phyloP scores from a whole-genome alignment of 2,888 invertebrate genomes.

The Anagyrus pseudococci region DNA sequence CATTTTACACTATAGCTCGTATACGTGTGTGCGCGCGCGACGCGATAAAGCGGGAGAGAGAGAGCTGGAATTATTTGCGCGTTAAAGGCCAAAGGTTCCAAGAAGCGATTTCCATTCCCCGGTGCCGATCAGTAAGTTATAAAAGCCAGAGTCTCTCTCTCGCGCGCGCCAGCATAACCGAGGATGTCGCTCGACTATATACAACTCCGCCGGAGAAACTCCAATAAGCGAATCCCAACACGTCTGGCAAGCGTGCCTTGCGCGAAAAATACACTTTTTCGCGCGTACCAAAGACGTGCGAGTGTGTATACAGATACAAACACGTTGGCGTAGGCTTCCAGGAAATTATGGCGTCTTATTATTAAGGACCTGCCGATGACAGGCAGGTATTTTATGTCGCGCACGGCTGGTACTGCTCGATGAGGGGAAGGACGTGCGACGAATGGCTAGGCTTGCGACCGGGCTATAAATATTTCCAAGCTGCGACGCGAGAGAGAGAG shows the following conservation, averaged over 20 bases:
- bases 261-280: conserved; percentile 57
- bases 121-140: background rate
- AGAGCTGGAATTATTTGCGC: conserved; percentile 8
- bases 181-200: too few species aligned
- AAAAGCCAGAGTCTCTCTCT: too few species aligned
- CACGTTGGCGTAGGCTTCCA: too few species aligned
- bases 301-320: too few species aligned
- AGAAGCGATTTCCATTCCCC: conserved; percentile 28
- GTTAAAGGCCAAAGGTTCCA: conserved; percentile 8
- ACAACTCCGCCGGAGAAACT: too few species aligned
- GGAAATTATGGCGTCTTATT: conserved; percentile 3
- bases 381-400: conserved; percentile 9
- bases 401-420: background rate
- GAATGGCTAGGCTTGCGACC: conserved; percentile 45
- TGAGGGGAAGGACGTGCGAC: conserved; percentile 50
- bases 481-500: too few species aligned
- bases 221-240: conserved; percentile 58
- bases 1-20: too few species aligned
- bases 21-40: too few species aligned
- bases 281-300: too few species aligned
- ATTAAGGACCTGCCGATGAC: conserved; percentile 4
- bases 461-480: conserved; percentile 24
- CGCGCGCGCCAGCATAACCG: too few species aligned
- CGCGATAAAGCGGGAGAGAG: background rate
- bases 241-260: conserved; percentile 54